Evolutionary conservation across 2,888 invertebrate species (phyloP).

Genomic region (Trachelus tabidus): DNA sequence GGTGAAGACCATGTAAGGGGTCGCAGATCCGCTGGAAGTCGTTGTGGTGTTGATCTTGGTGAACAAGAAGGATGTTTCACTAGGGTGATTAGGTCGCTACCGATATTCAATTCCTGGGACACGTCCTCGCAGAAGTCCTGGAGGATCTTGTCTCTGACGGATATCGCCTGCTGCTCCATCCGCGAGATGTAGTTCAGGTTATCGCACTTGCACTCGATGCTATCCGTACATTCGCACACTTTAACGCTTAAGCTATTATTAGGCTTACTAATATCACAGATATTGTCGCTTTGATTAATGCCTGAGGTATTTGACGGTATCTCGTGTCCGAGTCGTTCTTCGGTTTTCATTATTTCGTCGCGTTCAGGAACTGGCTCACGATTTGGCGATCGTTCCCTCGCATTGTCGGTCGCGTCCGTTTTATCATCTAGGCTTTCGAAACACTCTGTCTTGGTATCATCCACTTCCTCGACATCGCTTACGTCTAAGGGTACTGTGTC

Average conservation of each 20-base stretch:
- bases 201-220: conserved; percentile 47
- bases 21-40: conserved; percentile 56
- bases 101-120: conserved; percentile 60
- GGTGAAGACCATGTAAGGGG: conserved; percentile 51
- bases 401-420: conserved; percentile 42
- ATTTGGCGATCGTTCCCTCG: conserved; percentile 50
- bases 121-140: conserved; percentile 64
- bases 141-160: conserved; percentile 61
- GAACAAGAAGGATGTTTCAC: conserved; percentile 63
- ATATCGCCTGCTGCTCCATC: conserved; percentile 45
- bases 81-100: conserved; percentile 59
- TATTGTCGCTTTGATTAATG: conserved; percentile 55
- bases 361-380: conserved; percentile 44
- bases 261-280: conserved; percentile 59
- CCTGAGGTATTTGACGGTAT: conserved; percentile 49
- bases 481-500: conserved; percentile 55
- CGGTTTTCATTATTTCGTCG: conserved; percentile 47
- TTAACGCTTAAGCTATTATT: conserved; percentile 46
- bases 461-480: conserved; percentile 55
- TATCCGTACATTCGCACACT: conserved; percentile 49
- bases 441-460: conserved; percentile 52
- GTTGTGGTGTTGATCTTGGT: conserved; percentile 60
- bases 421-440: conserved; percentile 53
- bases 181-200: conserved; percentile 31
- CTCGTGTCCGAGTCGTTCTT: conserved; percentile 45